These are phyloP conservation scores for Athene noctua DNA, from an alignment of 2,113 vertebrate genomes.

Conservation along the genomic window DNA sequence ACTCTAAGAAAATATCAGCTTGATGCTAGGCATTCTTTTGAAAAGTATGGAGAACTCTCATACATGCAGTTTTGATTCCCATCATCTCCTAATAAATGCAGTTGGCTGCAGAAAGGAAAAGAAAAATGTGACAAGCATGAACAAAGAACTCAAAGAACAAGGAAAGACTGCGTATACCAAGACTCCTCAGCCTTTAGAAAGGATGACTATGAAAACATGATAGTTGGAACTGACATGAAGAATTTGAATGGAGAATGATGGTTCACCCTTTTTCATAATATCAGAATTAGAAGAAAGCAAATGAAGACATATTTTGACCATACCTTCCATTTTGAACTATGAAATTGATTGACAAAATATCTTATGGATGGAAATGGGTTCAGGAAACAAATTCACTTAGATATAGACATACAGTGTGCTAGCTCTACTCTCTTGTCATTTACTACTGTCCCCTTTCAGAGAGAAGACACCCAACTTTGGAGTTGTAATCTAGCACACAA, in stretches of 20 bases:
- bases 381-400: background rate
- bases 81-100: background rate
- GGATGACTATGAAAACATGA: background rate
- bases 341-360: background rate
- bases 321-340: background rate
- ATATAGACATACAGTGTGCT: background rate
- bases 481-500: background rate
- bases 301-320: background rate
- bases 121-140: background rate
- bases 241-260: background rate
- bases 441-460: background rate
- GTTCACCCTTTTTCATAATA: background rate
- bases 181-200: background rate
- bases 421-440: background rate
- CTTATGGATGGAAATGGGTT: background rate
- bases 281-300: background rate
- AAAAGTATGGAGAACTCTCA: background rate
- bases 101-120: background rate
- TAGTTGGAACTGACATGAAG: background rate
- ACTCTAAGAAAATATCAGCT: background rate
- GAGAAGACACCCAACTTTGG: background rate
- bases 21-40: background rate
- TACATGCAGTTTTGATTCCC: background rate
- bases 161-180: background rate
- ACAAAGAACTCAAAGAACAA: background rate